Evolutionary conservation across 2,797 vertebrate species (phyloP), one percentile per base, ranked within the genome.

Genomic region (Danio aesculapii): DNA sequence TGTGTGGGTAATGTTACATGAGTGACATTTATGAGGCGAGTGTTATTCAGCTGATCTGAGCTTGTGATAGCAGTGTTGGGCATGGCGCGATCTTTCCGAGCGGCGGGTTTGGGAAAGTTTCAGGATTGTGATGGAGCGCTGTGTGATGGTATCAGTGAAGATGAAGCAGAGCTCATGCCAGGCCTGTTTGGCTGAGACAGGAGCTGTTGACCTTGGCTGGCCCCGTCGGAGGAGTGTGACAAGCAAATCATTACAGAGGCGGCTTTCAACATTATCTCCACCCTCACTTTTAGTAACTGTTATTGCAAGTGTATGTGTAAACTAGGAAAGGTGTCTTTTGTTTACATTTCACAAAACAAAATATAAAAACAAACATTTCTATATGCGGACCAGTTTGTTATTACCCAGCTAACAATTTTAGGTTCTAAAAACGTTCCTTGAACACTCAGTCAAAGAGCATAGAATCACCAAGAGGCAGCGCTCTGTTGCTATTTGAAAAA

Each of bases 151-250:
- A 57, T 17, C 81, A 59, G 49, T 2, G 39, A 79, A 74, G 78
- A 50, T 82, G 44, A 72, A 79, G 67, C 2, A 2, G 53, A 68
- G 21, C 46, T 49, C 46, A 71, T 88, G 86, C 86, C 88, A 85
- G 82, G 43, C 70, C 70, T 66, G n/a, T 81, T 86, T 85, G 86
- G 81, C 83, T 71, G 11, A 47, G 53, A 69, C 39, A 49, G 43
- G 73, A 75, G 63, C 49, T 44, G 53, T 0, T 87, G 87, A 91
- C 90, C 86, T 90, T 88, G 86, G 84, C 74, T 81, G 44, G 19
- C 84, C 44, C 30, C 44, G 14, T 63, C 71, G 62, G 21, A 47
- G 52, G 16, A 57, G 64, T 5, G n/a, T 68, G 50, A 58, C 50
- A 77, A 19, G 55, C 73, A 41, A 44, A 57, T 76, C 67, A 39